Evolutionary conservation across 2,888 invertebrate species (phyloP).

Genomic region (Scrobipalpa atriplicella): DNA sequence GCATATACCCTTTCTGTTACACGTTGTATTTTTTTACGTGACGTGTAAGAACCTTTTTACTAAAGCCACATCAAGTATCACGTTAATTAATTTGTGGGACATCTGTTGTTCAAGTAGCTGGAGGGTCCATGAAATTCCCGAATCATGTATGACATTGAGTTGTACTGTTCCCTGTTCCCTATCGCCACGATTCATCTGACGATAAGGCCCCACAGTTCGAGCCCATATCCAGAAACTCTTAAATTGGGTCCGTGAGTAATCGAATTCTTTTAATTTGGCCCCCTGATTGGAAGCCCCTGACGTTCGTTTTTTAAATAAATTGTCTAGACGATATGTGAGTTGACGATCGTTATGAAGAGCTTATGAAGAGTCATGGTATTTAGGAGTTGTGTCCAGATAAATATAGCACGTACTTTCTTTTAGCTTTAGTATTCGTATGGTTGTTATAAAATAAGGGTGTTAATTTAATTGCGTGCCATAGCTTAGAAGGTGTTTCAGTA

Average conservation of each 20-base stretch:
- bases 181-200: conserved; percentile 24
- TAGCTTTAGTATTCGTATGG: too few species aligned
- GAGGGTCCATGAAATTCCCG: conserved; percentile 24
- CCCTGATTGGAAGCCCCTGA: conserved; percentile 45
- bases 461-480: too few species aligned
- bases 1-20: too few species aligned
- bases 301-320: conserved; percentile 22
- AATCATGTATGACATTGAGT: conserved; percentile 17
- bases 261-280: conserved; percentile 51
- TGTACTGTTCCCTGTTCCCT: conserved; percentile 3
- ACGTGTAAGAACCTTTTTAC: too few species aligned
- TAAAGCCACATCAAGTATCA: not conserved
- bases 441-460: too few species aligned
- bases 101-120: conserved; percentile 13
- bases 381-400: too few species aligned
- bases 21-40: too few species aligned
- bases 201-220: conserved; percentile 45
- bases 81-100: not conserved
- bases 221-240: conserved; percentile 30
- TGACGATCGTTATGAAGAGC: too few species aligned
- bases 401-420: too few species aligned
- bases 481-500: too few species aligned
- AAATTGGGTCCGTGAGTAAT: conserved; percentile 60
- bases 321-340: not conserved
- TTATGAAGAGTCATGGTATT: too few species aligned